Conservation (phyloP, 2,888 invertebrate species). For the Heliconius aoede region DNA sequence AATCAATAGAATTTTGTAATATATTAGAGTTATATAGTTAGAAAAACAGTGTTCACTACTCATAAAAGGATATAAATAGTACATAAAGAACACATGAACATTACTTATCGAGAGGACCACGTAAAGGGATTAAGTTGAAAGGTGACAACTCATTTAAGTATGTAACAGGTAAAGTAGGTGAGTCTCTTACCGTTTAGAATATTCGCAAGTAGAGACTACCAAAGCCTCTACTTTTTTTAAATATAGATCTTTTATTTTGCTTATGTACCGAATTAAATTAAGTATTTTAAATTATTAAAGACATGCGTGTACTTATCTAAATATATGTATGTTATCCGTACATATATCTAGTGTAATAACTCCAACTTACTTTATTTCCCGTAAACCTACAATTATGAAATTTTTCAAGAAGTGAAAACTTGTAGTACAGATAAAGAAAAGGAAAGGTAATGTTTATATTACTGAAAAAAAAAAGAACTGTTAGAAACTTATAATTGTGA, state of each 20-base stretch:
- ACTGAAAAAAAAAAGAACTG: too few relatives aligned
- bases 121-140: conserved; percentile 19
- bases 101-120: not conserved
- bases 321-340: not conserved
- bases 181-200: not conserved
- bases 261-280: not conserved
- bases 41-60: not conserved
- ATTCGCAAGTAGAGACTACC: not conserved
- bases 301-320: not conserved
- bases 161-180: not conserved
- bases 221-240: not conserved
- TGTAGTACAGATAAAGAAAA: too few relatives aligned
- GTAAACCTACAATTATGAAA: too few relatives aligned
- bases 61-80: not conserved
- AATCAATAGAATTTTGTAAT: not conserved
- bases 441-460: too few relatives aligned
- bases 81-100: not conserved
- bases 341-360: too few relatives aligned
- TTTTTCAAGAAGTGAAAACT: too few relatives aligned
- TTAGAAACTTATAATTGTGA: too few relatives aligned
- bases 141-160: not conserved
- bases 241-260: not conserved
- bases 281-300: not conserved
- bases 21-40: not conserved
- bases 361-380: too few relatives aligned